Evolutionary conservation across 2,113 vertebrate species (phyloP).

Genomic region (Tupaia tana): DNA sequence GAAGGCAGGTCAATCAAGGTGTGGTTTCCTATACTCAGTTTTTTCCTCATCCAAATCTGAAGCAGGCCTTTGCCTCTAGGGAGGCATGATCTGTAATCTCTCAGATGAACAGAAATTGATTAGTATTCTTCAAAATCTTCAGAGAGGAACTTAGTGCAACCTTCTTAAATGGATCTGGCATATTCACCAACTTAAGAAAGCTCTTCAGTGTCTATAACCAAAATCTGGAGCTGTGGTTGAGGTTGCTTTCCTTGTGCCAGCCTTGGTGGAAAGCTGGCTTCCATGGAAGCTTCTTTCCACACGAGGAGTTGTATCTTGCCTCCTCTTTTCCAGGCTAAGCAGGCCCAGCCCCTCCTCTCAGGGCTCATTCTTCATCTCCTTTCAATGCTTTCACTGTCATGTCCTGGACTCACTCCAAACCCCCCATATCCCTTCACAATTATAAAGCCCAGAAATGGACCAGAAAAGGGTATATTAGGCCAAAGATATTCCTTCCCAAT

Average conservation of each 20-base stretch:
- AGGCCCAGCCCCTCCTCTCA: background rate
- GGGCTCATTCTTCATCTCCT: background rate
- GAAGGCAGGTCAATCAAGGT: background rate
- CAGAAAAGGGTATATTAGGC: background rate
- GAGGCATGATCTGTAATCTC: background rate
- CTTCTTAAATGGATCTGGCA: background rate
- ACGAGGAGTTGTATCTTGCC: background rate
- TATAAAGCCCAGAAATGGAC: slow-evolving; percentile 53
- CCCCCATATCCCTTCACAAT: slow-evolving; percentile 44
- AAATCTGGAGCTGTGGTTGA: background rate
- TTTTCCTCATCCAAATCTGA: background rate
- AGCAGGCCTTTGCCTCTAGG: background rate
- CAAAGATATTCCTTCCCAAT: slow-evolving; percentile 55
- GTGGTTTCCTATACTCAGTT: background rate
- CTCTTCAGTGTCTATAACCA: background rate
- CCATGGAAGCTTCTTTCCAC: background rate
- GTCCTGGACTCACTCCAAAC: slow-evolving; percentile 42
- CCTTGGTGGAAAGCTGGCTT: background rate
- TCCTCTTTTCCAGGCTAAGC: background rate
- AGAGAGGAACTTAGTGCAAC: background rate
- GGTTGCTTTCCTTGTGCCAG: background rate
- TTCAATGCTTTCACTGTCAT: background rate
- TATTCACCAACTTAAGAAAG: background rate
- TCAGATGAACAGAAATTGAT: background rate
- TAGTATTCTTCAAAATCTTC: background rate